phyloP scores from a whole-genome alignment of 2,797 vertebrate species.

The Pseudochirops corinnae region DNA sequence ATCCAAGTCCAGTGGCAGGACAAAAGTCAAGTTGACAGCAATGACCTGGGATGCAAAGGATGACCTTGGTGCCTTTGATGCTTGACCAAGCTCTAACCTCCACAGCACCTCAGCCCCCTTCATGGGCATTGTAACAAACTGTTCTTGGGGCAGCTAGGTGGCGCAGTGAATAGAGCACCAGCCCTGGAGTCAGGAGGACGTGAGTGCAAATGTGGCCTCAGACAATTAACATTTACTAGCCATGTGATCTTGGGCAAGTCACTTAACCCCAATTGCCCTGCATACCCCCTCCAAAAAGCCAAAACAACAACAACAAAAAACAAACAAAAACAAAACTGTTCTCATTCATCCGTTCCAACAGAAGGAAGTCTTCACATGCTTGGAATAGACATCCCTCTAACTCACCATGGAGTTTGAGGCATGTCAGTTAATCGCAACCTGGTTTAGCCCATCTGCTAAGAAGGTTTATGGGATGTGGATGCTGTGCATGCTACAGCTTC shows the following conservation, averaged over 20 bases:
- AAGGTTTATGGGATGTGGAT: neutral
- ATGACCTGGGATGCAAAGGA: too few species aligned
- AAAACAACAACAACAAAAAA: too few species aligned
- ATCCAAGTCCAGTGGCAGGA: neutral
- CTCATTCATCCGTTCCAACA: neutral
- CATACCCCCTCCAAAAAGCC: too few species aligned
- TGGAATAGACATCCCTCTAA: neutral
- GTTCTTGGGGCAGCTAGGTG: too few species aligned
- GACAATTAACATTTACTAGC: too few species aligned
- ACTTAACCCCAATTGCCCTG: too few species aligned
- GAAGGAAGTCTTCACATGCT: neutral
- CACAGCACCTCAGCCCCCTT: neutral
- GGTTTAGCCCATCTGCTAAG: neutral
- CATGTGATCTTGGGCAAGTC: too few species aligned
- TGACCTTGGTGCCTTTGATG: neutral
- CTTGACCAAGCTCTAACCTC: neutral
- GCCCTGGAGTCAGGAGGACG: too few species aligned
- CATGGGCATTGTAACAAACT: neutral
- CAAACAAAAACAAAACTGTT: neutral
- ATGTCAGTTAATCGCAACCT: neutral
- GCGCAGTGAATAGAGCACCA: too few species aligned
- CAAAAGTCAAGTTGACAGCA: neutral
- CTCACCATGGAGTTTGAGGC: neutral
- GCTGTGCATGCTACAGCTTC: neutral
- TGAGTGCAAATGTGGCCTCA: too few species aligned